A percentile compares a stretch with the other conserved stretches of the same genome.
These are phyloP conservation scores for Margarornis squamiger DNA, from an alignment of 2,797 vertebrate species.

Conservation along the genomic window DNA sequence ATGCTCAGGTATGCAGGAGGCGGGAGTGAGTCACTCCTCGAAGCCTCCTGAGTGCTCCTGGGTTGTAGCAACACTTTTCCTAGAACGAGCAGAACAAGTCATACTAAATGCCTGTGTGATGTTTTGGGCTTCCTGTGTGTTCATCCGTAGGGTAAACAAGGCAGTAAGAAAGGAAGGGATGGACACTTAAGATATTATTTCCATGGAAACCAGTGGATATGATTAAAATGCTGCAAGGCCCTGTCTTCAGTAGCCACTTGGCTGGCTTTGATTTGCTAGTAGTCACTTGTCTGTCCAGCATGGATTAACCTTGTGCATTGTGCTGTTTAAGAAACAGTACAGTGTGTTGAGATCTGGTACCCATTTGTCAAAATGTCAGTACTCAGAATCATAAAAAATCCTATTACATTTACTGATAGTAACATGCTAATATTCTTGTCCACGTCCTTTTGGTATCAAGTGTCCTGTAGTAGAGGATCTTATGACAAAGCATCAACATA, in stretches of 20 bases:
- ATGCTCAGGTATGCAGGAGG: background rate
- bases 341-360: background rate
- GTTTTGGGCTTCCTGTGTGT: background rate
- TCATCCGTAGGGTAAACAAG: background rate
- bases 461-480: background rate
- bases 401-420: background rate
- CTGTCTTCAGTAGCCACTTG: background rate
- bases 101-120: background rate
- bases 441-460: background rate
- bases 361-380: background rate
- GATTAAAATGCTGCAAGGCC: background rate
- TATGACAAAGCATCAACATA: background rate
- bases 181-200: background rate
- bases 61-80: conserved; percentile 9
- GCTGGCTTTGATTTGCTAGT: background rate
- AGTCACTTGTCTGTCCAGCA: background rate
- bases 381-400: background rate
- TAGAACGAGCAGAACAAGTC: conserved; percentile 27
- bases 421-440: background rate
- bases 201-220: background rate
- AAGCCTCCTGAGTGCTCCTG: background rate
- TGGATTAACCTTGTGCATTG: background rate
- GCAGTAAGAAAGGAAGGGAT: background rate
- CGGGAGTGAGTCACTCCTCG: conserved; percentile 34
- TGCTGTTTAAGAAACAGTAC: background rate